Evolutionary conservation across 2,797 vertebrate species (phyloP), one percentile per base, ranked within the genome.

Genomic region (Galagoides demidoff): DNA sequence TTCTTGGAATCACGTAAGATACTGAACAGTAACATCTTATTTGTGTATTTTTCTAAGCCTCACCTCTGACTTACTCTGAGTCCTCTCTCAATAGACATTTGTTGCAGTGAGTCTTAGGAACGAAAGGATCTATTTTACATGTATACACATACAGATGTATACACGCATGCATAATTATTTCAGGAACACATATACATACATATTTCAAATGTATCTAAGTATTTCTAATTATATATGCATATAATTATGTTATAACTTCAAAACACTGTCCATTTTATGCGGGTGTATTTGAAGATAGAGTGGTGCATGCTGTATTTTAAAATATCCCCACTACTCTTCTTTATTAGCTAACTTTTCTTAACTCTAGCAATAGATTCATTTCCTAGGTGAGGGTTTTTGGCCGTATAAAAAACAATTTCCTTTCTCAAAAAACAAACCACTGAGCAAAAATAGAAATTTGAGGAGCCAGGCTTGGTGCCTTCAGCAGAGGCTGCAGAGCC

Each of bases 381-480:
- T 22, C 14, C 19, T 81, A 83, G 23, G 3, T 49, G 86, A 89
- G 22, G 7, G 81, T 70, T 76, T 37, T 29, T 27, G 19, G 31
- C 7, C 59, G 17, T 52, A 27, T 82, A 88, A 29, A 85, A 90
- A 92, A 92, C 68, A 8, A 78, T 63, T 89, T 85, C 49, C 49
- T 76, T 73, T 31, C 86, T 82, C 68, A 78, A n/a, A 78, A 95
- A 88, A 43, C 20, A 92, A 95, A 87, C 49, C 70, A 74, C 74
- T 34, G 43, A 81, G 37, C 63, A 74, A 78, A 95, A 90, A 74
- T 12, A 86, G 74, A 93, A 92, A 90, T 3, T 19, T 83, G 31
- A 87, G 87, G 49, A 86, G 17, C 94, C 74, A 83, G 79, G 52
- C 57, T 89, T 34, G 74, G 22, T 85, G 61, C 23, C 31, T 57